Conservation (phyloP, 2,797 vertebrate genomes). For the Steatocranus sp. region DNA sequence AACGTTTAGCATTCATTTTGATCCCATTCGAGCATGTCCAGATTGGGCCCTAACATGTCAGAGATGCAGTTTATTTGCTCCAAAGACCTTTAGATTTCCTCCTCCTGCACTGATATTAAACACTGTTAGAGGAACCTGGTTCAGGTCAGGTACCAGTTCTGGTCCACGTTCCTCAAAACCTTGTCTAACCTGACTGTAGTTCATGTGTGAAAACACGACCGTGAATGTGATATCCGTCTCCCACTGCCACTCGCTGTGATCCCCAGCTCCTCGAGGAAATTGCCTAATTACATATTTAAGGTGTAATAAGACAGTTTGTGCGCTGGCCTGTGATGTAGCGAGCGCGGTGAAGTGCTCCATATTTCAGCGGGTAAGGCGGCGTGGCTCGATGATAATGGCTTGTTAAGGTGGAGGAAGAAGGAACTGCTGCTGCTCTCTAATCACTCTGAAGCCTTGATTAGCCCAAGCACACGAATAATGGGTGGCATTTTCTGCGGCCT, state of each 20-base stretch:
- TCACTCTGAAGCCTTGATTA: constrained; percentile 72
- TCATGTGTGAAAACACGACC: background rate
- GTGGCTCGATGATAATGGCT: constrained; percentile 50
- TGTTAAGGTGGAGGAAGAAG: constrained; percentile 59
- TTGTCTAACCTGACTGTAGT: background rate
- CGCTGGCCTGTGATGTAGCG: constrained; percentile 10
- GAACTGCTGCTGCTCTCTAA: constrained; percentile 49
- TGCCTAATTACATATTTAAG: constrained; percentile 34
- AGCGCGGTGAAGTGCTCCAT: constrained; percentile 21
- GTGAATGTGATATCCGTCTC: background rate
- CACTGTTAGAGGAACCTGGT: background rate
- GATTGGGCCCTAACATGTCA: background rate
- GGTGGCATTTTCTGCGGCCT: constrained; percentile 66
- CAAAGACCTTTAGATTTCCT: background rate
- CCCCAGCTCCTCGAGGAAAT: background rate
- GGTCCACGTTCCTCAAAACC: background rate
- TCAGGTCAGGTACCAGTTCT: background rate
- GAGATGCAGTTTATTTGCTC: background rate
- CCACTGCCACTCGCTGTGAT: background rate
- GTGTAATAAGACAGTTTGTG: constrained; percentile 9
- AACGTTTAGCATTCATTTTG: background rate
- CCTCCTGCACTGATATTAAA: background rate
- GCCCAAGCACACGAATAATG: constrained; percentile 60
- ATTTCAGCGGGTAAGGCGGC: constrained; percentile 35
- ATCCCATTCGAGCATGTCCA: background rate